Evolutionary conservation across 2,797 vertebrate genomes (phyloP).

Genomic region (Sardinella longiceps): DNA sequence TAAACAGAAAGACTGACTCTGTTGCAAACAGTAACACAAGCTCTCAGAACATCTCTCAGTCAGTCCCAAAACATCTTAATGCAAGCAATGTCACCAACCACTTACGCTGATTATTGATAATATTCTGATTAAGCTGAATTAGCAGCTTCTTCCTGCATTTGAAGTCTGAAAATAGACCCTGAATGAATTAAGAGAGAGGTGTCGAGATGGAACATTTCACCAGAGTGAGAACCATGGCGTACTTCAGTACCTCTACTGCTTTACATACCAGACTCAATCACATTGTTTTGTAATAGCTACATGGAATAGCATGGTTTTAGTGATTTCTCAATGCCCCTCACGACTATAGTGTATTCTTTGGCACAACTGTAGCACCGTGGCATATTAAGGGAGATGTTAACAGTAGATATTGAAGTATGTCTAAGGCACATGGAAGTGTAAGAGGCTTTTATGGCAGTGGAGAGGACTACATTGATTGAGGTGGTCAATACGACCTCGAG

Average conservation of each 20-base stretch:
- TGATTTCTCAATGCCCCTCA: conserved; percentile 42
- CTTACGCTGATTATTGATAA: neutral
- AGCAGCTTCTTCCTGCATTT: neutral
- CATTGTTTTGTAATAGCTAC: conserved; percentile 8
- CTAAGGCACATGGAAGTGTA: conserved; percentile 55
- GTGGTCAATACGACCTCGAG: neutral
- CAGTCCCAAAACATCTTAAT: neutral
- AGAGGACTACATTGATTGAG: neutral
- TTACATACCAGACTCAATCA: conserved; percentile 12
- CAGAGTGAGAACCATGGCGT: neutral
- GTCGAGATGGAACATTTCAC: conserved; percentile 2
- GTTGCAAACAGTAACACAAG: neutral
- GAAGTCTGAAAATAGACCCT: conserved; percentile 16
- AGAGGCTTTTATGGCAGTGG: conserved; percentile 38
- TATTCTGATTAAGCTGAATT: neutral
- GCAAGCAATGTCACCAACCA: neutral
- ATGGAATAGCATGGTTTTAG: conserved; percentile 3
- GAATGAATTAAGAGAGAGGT: neutral
- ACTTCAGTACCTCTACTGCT: conserved; percentile 16
- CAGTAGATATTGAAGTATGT: conserved; percentile 54
- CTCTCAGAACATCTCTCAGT: neutral
- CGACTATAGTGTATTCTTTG: conserved; percentile 42
- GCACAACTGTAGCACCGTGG: conserved; percentile 53
- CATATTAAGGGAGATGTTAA: conserved; percentile 52
- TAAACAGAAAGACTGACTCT: neutral